Evolutionary conservation across 2,797 vertebrate species (phyloP), one percentile per base, ranked within the genome.

Genomic region (Enoplosus armatus): DNA sequence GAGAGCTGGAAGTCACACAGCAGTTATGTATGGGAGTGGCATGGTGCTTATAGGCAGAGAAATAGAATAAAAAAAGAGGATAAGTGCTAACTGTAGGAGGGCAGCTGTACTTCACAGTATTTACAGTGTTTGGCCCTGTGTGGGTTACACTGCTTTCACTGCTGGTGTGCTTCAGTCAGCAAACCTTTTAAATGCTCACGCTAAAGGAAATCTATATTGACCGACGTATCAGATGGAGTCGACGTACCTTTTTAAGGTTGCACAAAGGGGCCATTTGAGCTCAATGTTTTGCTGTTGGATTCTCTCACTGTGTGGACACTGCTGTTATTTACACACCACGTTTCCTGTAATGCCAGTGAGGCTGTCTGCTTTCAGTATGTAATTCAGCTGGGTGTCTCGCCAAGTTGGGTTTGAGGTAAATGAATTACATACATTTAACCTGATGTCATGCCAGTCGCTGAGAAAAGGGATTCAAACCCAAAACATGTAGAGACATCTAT

Each of bases 51-150:
- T 12, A 53, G 48, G 26, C 5, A 20, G 37, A 72, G 27, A 50
- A 58, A 75, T 31, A 33, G n/a, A n/a, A n/a, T n/a, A 29, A 56
- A 68, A 58, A 63, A 58, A 15, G 24, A 22, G 0, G 37, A 31
- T 5, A 15, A 53, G 59, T 33, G 63, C 10, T 43, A 12, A 62
- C 54, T 67, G 45, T 56, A 51, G 67, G 64, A 73, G 77, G 3
- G 27, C 61, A 43, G 48, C 55, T 43, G 14, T 48, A 3, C 68
- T 68, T 79, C 43, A 64, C 27, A 35, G 26, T 59, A 31, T 75
- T 72, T 47, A 39, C 48, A 50, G 33, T 33, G 45, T 73, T 59
- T 61, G 7, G 45, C 15, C 2, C 15, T 62, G 61, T 66, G 79
- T 68, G 56, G 35, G 56, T 58, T 72, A 26, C n/a, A 15, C 51